These are phyloP conservation scores for Nomada fabriciana DNA, from an alignment of 2,888 invertebrate species.

Conservation along the genomic window DNA sequence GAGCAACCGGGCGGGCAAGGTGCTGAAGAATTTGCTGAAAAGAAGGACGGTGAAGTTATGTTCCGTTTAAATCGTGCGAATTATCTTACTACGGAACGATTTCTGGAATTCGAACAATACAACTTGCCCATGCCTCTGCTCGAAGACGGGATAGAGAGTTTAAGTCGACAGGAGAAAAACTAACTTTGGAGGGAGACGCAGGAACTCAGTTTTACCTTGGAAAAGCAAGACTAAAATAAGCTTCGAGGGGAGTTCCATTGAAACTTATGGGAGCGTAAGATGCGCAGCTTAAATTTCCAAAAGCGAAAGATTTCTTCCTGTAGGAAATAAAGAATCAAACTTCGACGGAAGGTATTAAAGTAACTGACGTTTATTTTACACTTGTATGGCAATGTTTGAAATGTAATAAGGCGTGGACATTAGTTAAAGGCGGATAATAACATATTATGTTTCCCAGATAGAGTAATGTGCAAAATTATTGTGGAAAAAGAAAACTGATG, in stretches of 20 bases:
- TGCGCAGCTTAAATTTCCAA: slow-evolving; percentile 10
- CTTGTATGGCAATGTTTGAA: too few species aligned
- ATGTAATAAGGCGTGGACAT: too few species aligned
- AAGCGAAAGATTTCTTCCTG: slow-evolving; percentile 15
- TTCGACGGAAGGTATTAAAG: background rate
- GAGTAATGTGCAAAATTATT: too few species aligned
- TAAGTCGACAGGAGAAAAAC: slow-evolving; percentile 32
- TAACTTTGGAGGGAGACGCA: slow-evolving; percentile 11
- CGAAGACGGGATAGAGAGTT: slow-evolving; percentile 13
- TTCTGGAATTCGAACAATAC: background rate
- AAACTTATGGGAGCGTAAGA: slow-evolving; percentile 28
- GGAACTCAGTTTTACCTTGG: slow-evolving; percentile 18
- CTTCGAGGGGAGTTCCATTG: slow-evolving; percentile 13
- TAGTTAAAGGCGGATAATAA: too few species aligned
- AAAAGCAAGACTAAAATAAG: slow-evolving; percentile 37
- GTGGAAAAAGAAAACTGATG: too few species aligned
- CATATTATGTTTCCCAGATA: too few species aligned
- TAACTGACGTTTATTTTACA: too few species aligned
- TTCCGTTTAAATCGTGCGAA: background rate
- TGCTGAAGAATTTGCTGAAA: background rate
- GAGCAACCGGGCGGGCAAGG: background rate
- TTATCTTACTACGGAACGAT: background rate
- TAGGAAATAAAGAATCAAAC: background rate
- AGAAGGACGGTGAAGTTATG: background rate
- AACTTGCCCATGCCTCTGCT: background rate